Evolutionary conservation across 2,888 invertebrate species (phyloP), one percentile per base, ranked within the genome.

Genomic region (Hemicrepidius hirtus): DNA sequence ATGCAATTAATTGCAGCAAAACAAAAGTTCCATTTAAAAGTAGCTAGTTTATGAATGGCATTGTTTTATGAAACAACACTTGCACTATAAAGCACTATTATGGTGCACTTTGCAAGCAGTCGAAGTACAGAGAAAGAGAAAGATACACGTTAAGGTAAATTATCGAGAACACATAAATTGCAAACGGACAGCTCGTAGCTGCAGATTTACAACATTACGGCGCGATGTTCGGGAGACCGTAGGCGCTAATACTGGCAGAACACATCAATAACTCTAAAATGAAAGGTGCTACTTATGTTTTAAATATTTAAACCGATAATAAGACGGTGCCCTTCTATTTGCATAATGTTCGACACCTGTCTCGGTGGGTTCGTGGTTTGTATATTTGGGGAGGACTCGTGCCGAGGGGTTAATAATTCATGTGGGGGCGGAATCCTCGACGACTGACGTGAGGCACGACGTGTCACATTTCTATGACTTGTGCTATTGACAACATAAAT

Each of bases 301-400:
- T 86, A 84, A 86, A 86, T 86, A 86, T 86, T 86, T 86, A 85
- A 85, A 81, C 80, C 82, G 84, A 84, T 86, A 86, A 86, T 86
- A 82, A 85, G 84, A 81, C 78, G 82, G 82, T 82, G 75, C 77
- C 77, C 74, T 76, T 66, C 65, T 84, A 84, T 86, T 85, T 85
- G 83, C 84, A 84, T 85, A 84, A 84, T 82, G 80, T 81, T 80
- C 81, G 83, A 84, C 85, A 85, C 84, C 84, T 85, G 85, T 84
- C 82, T 75, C 68, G 68, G 53, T 21, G 53, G 53, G 46, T n/a
- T 60, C 35, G 46, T 41, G 24, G 32, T 50, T 21, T 53, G 46
- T 68, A 50, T 24, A 40, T 53, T 69, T 69, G 60, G 68, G 69
- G 69, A 65, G 41, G 50, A 69, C 65, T 53, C 60, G 63, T 59